Percentiles rank a stretch among this genome's conserved stretches.
These are phyloP conservation scores for Brenthis hecate DNA, from an alignment of 2,888 invertebrate species.

Conservation along the genomic window DNA sequence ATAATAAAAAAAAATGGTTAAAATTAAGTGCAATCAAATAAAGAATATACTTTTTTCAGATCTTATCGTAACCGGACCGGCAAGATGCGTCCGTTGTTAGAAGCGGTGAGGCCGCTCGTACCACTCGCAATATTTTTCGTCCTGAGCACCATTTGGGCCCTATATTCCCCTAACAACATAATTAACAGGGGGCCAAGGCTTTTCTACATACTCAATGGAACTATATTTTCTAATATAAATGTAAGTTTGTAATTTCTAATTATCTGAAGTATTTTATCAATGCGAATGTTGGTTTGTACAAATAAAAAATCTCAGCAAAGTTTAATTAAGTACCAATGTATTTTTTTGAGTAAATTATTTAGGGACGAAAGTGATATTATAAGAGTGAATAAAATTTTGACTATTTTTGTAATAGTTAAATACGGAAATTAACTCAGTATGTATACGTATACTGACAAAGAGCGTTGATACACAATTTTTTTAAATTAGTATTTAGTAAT, in stretches of 20 bases:
- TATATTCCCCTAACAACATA: slow-evolving; percentile 90
- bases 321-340: too few relatives aligned
- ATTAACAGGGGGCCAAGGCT: slow-evolving; percentile 92
- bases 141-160: slow-evolving; percentile 91
- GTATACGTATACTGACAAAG: too few relatives aligned
- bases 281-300: neutral
- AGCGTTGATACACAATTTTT: too few relatives aligned
- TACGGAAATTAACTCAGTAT: too few relatives aligned
- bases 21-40: too few relatives aligned
- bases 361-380: too few relatives aligned
- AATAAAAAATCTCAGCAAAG: too few relatives aligned
- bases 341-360: too few relatives aligned
- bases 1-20: too few relatives aligned
- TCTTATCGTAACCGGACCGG: slow-evolving; percentile 94
- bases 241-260: slow-evolving; percentile 84
- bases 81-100: slow-evolving; percentile 89
- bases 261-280: neutral
- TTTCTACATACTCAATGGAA: slow-evolving; percentile 94
- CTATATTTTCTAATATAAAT: slow-evolving; percentile 98
- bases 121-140: slow-evolving; percentile 89
- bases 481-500: too few relatives aligned
- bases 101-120: slow-evolving; percentile 94
- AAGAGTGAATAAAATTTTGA: too few relatives aligned
- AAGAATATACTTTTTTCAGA: slow-evolving; percentile 62
- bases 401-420: too few relatives aligned